Evolutionary conservation across 2,113 vertebrate genomes (phyloP).

Genomic region (Ictalurus furcatus): DNA sequence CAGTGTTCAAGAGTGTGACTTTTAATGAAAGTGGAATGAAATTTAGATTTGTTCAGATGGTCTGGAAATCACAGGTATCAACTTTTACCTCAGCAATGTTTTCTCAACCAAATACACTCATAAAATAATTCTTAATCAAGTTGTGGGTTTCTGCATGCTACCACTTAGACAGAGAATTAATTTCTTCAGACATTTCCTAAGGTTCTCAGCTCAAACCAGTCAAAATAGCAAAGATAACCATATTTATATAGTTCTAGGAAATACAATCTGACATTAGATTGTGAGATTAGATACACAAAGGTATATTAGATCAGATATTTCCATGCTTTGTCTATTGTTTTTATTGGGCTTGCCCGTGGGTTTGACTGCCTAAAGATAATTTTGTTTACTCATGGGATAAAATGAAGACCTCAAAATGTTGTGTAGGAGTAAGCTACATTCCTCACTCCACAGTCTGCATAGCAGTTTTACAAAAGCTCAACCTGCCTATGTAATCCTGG

Average conservation of each 20-base stretch:
- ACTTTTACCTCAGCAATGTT: background rate
- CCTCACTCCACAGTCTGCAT: background rate
- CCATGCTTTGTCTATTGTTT: background rate
- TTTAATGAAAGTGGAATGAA: background rate
- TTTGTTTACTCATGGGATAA: background rate
- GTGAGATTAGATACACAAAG: background rate
- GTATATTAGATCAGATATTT: background rate
- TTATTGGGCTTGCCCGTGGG: background rate
- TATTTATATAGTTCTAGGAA: background rate
- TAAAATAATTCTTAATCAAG: background rate
- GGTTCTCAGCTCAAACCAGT: background rate
- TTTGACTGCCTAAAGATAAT: background rate
- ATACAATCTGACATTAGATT: background rate
- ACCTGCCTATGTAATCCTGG: background rate
- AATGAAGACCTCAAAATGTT: conserved; percentile 2
- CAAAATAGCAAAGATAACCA: background rate
- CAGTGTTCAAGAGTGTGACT: background rate
- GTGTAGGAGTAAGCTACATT: background rate
- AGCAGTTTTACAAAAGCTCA: background rate
- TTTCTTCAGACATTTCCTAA: background rate
- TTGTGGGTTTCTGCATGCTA: background rate
- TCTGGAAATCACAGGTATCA: background rate
- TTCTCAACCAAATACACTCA: background rate
- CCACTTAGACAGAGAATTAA: background rate
- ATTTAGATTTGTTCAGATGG: background rate